Evolutionary conservation across 2,888 invertebrate species (phyloP), one percentile per base, ranked within the genome.

Genomic region (Melipona beecheii): DNA sequence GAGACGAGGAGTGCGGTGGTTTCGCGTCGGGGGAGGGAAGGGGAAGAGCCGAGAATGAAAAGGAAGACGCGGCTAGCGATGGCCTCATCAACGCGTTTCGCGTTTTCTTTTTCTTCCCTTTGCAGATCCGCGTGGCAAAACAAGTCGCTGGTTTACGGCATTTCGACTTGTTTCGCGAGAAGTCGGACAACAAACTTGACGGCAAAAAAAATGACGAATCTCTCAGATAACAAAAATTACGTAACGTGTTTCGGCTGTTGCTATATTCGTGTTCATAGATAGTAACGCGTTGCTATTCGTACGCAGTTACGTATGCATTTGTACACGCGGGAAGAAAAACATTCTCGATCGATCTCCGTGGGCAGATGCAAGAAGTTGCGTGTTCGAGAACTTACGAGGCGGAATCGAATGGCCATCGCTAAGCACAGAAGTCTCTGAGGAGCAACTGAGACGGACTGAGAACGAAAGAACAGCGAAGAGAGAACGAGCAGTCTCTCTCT

Each of bases 31-130:
- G 78, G 50, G 3, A 11, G 54, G 76, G 56, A 68, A 56, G 74
- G 64, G 71, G 69, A 71, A 68, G 68, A 62, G 36, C 31, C 36
- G 73, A 72, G 79, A 71, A 66, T 64, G 81, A 86, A 81, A 82
- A 87, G 78, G 78, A 73, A 83, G 83, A 74, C 69, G 79, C 79
- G 70, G 62, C 49, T 83, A 84, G 70, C 52, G 84, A 81, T 83
- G 68, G 83, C 77, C 54, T 71, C 21, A 56, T 71, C 21, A 50
- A 76, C 36, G n/a, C 60, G 31, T 24, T n/a, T 43, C 68, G 56
- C 49, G 36, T 64, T 31, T 5, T 43, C 43, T 9, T 43, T 9
- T 43, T 43, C 2, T 43, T 43, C 9, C 9, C 9, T 43, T 43
- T 43, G 43, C 43, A 9, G 11, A 9, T 11, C 9, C 43, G 43